Evolutionary conservation across 2,113 vertebrate genomes (phyloP), one percentile per base, ranked within the genome.

Genomic region (Atherinomorus stipes): DNA sequence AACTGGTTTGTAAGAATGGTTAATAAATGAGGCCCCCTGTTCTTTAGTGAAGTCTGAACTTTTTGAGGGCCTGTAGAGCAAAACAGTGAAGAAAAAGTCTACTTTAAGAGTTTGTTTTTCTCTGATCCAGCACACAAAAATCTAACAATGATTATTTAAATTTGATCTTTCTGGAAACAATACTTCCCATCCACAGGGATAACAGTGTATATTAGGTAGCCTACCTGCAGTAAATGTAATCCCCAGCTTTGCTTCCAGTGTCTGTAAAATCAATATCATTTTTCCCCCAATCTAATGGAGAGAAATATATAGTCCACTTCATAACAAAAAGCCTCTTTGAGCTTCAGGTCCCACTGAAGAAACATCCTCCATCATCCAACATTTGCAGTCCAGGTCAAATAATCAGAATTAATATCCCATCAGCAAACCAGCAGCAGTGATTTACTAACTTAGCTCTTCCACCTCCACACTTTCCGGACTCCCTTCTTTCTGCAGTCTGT

Each of bases 241-340:
- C 65, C 71, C n/a, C 64, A 50, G 62, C 40, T 69, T 85, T 78
- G 12, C 42, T 45, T 21, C 31, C 67, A 19, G 0, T 37, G 31
- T 49, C 66, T 53, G 53, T 31, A n/a, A 70, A 85, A 89, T 89
- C 82, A 77, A 82, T 88, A 85, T 76, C n/a, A 52, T 67, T 80
- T 77, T 83, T 73, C 53, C 57, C 65, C 49, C 42, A 61, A 73
- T 34, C 58, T 50, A 62, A 54, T 74, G 60, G 19, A 71, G 72
- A 85, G 58, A 49, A 61, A 70, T 25, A 65, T 31, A 45, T 11
- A 62, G 77, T 76, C 42, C 23, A 71, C 69, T 84, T 57, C 31
- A 15, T 44, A 38, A 47, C 63, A 25, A 69, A 74, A 80, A 64
- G n/a, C 23, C 23, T 72, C 23, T 75, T 28, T 34, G 56, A 71